Evolutionary conservation across 1,140 invertebrate genomes (phyloP), one percentile per base, ranked within the genome.

Genomic region (Reticulitermes speratus): DNA sequence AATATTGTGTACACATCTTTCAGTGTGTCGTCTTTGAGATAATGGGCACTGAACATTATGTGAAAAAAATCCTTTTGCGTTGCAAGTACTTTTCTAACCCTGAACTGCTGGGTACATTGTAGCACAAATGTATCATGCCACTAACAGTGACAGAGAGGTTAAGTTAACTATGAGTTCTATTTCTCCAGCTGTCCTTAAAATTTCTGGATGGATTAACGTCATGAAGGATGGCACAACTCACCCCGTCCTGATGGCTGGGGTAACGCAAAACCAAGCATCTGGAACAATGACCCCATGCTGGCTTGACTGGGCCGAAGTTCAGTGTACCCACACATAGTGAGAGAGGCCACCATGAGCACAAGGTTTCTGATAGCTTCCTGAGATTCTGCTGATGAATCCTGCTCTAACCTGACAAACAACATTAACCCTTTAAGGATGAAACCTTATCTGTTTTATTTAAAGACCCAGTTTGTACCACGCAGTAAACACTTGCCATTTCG

Each of bases 261-360:
- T 87, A 99, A 91, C 83, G 95, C 94, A 90, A 99, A 99, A 11
- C 97, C 97, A 88, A 97, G 95, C 91, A 99, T 95, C 91, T 98
- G 96, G 91, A 98, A 99, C 32, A 98, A 92, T 32, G 97, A 97
- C 75, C 96, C 96, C 75, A 96, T 96, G 88, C 96, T 97, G 52
- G 96, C 96, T 87, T 95, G 94, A 86, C 95, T 96, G 23, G 96
- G 96, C 88, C 96, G 94, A 82, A 99, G 92, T 91, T 98, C 97
- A 11, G 95, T 95, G 90, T 96, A 97, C 75, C 98, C 98, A 91
- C 97, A 99, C 91, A 97, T 98, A 89, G 97, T 97, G 48, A 99
- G 93, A 30, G 97, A 98, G 16, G 97, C 97, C 87, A 99, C 94
- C 94, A 99, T 96, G 81, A 99, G 92, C 3, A 99, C 97, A 86